Evolutionary conservation across 1,140 invertebrate species (phyloP).

Genomic region (Drosophila ercepeae): DNA sequence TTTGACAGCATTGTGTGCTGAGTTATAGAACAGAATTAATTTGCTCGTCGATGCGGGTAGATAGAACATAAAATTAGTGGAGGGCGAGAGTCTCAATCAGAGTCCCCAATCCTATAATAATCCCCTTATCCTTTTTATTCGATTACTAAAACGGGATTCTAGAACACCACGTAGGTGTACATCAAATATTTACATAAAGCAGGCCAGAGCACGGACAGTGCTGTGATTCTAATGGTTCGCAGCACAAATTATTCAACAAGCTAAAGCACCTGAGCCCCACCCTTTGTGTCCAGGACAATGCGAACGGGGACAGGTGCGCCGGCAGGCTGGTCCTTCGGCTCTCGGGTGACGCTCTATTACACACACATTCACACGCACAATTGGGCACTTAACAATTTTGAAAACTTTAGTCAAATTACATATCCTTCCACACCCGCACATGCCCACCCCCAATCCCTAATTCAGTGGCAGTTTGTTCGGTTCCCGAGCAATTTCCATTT

Average conservation of each 20-base stretch:
- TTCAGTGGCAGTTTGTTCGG: conserved; percentile 39
- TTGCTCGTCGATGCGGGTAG: conserved; percentile 35
- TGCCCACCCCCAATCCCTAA: conserved; percentile 5
- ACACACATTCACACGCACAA: conserved; percentile 76
- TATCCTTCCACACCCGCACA: conserved; percentile 49
- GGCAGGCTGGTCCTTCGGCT: conserved; percentile 35
- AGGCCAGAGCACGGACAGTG: background rate
- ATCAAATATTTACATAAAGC: background rate
- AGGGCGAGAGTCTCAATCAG: too few species aligned
- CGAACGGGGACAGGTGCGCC: conserved; percentile 61
- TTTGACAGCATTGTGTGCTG: conserved; percentile 78
- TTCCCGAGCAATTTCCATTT: conserved; percentile 73
- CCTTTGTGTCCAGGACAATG: conserved; percentile 26
- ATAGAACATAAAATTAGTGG: conserved; percentile 4
- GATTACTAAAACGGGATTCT: too few species aligned
- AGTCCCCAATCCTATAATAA: too few species aligned
- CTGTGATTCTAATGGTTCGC: conserved; percentile 39
- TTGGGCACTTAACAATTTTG: conserved; percentile 66
- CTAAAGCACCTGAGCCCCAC: conserved; percentile 19
- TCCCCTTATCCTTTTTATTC: too few species aligned
- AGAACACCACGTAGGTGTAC: background rate
- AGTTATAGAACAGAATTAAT: conserved; percentile 80
- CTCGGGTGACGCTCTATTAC: conserved; percentile 72
- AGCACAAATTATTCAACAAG: conserved; percentile 66
- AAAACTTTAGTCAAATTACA: conserved; percentile 74